Conservation (phyloP, 2,888 invertebrate genomes). For the Platycnemis pennipes region DNA sequence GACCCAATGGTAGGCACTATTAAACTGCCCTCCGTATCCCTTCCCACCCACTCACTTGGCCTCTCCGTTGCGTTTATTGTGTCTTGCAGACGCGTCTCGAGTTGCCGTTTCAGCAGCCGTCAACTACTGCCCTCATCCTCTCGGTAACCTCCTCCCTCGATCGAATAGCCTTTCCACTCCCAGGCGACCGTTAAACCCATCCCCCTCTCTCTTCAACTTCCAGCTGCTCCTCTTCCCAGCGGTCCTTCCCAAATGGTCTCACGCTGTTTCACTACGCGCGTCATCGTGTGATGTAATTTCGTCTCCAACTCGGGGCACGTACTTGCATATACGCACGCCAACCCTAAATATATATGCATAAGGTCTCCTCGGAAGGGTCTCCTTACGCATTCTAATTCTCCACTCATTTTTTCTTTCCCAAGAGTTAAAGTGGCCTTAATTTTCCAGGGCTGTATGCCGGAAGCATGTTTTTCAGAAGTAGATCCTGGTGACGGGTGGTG, state of each 20-base stretch:
- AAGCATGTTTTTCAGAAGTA: no score
- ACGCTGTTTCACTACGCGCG: neutral
- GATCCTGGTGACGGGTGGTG: no score
- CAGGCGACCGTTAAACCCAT: neutral
- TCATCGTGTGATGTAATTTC: neutral
- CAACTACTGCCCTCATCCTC: neutral
- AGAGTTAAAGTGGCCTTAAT: no score
- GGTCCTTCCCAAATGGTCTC: neutral
- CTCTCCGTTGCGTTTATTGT: neutral
- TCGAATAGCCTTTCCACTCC: neutral
- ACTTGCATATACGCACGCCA: neutral
- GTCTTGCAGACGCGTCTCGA: conserved; percentile 6
- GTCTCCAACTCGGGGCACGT: neutral
- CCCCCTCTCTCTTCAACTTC: no score
- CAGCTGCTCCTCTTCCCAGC: no score
- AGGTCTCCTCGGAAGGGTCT: neutral
- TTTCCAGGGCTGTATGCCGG: no score
- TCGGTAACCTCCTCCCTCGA: neutral
- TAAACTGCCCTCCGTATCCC: neutral
- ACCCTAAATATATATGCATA: neutral
- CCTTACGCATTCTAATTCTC: no score
- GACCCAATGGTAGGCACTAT: neutral
- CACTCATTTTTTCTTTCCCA: no score
- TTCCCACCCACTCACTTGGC: neutral
- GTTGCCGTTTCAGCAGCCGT: neutral